Evolutionary conservation across 2,797 vertebrate species (phyloP).

Genomic region (Calcarius lapponicus): DNA sequence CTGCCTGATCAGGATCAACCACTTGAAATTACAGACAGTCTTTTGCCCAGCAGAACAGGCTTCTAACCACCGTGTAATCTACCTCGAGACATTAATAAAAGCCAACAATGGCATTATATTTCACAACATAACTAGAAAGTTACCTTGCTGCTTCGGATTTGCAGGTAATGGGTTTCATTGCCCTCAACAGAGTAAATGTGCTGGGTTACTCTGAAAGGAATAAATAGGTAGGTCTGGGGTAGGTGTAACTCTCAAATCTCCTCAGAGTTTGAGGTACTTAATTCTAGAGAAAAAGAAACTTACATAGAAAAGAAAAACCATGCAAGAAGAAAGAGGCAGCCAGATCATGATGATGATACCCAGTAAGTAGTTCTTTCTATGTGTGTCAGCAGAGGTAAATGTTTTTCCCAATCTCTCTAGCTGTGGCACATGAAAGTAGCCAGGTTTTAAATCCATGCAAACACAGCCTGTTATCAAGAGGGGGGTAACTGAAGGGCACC

Average conservation of each 20-base stretch:
- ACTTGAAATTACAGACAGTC: constrained; percentile 30
- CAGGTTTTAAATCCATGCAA: background rate
- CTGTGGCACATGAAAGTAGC: background rate
- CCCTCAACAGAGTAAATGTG: background rate
- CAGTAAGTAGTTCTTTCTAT: background rate
- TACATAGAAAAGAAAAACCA: background rate
- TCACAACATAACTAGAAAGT: constrained; percentile 53
- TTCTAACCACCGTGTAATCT: constrained; percentile 4
- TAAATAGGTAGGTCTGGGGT: background rate
- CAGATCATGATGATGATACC: background rate
- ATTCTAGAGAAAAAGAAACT: background rate
- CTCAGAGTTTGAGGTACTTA: background rate
- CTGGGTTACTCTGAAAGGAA: background rate
- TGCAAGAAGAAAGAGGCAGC: background rate
- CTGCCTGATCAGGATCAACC: constrained; percentile 50
- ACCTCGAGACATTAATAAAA: constrained; percentile 9
- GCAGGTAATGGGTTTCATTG: background rate
- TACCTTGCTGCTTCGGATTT: constrained; percentile 17
- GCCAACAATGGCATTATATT: background rate
- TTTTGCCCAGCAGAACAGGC: constrained; percentile 23
- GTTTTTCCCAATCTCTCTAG: background rate
- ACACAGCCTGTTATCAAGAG: background rate
- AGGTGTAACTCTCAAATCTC: background rate
- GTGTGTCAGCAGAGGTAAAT: background rate
- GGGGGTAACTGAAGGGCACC: background rate